Conservation (phyloP, 2,888 invertebrate species). For the Matsumyia berberina region DNA sequence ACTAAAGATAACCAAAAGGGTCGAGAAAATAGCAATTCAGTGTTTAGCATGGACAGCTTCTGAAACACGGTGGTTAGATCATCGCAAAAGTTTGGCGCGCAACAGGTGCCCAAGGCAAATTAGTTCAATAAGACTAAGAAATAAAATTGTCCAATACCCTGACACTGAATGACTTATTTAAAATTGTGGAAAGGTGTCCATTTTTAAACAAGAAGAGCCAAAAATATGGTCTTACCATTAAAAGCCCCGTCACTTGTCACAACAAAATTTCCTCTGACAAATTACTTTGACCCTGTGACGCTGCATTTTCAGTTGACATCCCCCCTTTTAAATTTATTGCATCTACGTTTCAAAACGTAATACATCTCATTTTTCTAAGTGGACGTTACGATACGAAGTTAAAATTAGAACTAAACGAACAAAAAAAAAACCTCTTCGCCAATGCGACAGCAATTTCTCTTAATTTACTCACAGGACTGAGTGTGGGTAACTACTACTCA, state of each 20-base stretch:
- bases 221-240: no score
- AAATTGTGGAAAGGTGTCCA: no score
- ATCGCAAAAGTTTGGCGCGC: no score
- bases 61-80: no score
- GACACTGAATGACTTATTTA: no score
- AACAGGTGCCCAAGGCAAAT: no score
- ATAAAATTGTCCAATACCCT: no score
- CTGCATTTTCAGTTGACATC: slow-evolving; percentile 29
- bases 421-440: slow-evolving; percentile 8
- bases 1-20: no score
- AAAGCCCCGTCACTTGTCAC: neutral
- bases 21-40: no score
- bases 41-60: no score
- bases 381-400: slow-evolving; percentile 40
- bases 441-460: slow-evolving; percentile 56
- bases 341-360: slow-evolving; percentile 8
- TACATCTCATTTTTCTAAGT: slow-evolving; percentile 50
- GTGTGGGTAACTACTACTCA: slow-evolving; percentile 16
- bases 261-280: neutral
- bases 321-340: slow-evolving; percentile 32
- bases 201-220: no score
- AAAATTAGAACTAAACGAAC: slow-evolving; percentile 51
- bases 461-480: slow-evolving; percentile 35
- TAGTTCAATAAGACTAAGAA: no score
- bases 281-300: slow-evolving; percentile 6